phyloP scores from a whole-genome alignment of 2,797 vertebrate genomes.

The Poecilia gillii region DNA sequence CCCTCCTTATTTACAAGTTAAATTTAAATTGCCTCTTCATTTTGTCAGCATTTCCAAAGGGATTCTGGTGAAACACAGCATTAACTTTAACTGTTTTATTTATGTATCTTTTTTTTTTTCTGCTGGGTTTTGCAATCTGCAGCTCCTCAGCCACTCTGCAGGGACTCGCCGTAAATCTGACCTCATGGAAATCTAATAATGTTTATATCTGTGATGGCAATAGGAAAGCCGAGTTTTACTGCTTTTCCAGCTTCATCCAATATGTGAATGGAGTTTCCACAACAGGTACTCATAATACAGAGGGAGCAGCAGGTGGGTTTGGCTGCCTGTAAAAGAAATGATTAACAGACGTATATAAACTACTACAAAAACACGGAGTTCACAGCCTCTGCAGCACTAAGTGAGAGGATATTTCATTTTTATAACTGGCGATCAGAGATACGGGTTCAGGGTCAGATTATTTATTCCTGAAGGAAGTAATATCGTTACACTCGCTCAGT shows the following conservation, averaged over 20 bases:
- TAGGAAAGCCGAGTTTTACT: conserved; percentile 1
- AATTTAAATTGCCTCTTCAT: neutral
- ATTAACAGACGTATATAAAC: conserved; percentile 2
- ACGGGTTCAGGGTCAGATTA: neutral
- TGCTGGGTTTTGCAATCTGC: neutral
- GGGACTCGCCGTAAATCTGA: conserved; percentile 3
- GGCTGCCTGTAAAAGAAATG: conserved; percentile 5
- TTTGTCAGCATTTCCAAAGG: neutral
- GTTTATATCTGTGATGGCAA: neutral
- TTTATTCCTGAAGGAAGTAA: neutral
- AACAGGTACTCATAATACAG: conserved; percentile 6
- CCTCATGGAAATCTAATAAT: conserved; percentile 9
- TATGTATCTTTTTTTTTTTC: neutral
- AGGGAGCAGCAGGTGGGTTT: conserved; percentile 2
- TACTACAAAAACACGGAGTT: neutral
- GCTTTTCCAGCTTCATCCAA: conserved; percentile 1
- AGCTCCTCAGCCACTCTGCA: neutral
- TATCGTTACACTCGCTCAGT: neutral
- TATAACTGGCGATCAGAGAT: neutral
- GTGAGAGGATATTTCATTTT: neutral
- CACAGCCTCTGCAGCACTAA: neutral
- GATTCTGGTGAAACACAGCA: neutral
- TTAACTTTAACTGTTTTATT: neutral
- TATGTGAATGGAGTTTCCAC: conserved; percentile 1
- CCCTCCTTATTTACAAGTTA: neutral